These are phyloP conservation scores for Chrysaora quinquecirrha DNA, from an alignment of 30 jellyfish, hydroid and myxozoan species.

Conservation along the genomic window DNA sequence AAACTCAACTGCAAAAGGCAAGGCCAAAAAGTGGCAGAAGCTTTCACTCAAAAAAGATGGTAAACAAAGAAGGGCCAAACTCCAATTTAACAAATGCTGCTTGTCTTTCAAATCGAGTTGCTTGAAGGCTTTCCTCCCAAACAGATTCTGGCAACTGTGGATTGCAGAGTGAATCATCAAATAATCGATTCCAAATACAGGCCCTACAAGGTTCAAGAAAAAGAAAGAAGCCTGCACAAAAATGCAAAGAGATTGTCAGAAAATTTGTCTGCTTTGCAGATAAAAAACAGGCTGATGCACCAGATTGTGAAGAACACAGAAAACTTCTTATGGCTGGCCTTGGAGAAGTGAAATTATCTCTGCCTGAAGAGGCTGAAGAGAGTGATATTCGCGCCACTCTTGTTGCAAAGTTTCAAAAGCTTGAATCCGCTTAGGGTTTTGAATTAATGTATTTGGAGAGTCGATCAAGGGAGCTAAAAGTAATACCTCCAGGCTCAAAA, in stretches of 20 bases:
- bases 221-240: slow-evolving; percentile 19
- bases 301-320: not conserved
- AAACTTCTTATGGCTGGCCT: not conserved
- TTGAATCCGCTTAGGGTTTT: not conserved
- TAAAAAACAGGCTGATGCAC: not conserved
- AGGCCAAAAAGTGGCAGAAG: not conserved
- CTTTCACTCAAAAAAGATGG: not conserved
- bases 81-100: slow-evolving; percentile 8
- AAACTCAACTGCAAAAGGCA: too few relatives aligned
- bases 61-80: slow-evolving; percentile 5
- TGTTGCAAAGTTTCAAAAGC: slow-evolving; percentile 12
- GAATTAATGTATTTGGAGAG: slow-evolving; percentile 22
- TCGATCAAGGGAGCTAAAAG: not conserved
- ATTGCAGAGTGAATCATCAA: slow-evolving; percentile 3
- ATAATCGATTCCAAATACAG: slow-evolving; percentile 14
- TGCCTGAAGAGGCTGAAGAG: not conserved
- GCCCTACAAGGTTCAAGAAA: slow-evolving; percentile 2
- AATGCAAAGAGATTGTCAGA: slow-evolving; percentile 13
- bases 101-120: slow-evolving; percentile 13
- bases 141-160: not conserved
- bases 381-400: not conserved
- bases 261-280: slow-evolving; percentile 10
- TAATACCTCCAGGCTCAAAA: slow-evolving; percentile 8
- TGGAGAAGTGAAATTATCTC: not conserved
- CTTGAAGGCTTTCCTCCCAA: slow-evolving; percentile 13